A percentile compares a stretch with the other conserved stretches of the same genome.
Evolutionary conservation across 1,140 invertebrate species (phyloP).

Genomic region (Melitaea cinxia): DNA sequence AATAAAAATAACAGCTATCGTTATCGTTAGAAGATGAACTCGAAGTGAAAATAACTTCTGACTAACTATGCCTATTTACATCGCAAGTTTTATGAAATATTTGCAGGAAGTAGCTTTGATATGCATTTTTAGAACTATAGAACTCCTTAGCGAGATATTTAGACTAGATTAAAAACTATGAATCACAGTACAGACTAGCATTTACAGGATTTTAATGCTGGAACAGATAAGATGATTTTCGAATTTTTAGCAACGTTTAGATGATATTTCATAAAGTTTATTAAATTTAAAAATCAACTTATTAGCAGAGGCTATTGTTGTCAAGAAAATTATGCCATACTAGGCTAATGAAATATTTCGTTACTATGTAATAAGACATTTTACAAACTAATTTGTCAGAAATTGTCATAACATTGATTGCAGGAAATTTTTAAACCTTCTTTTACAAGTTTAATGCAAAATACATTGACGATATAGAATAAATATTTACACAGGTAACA

Average conservation of each 20-base stretch:
- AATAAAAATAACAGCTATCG: slow-evolving; percentile 14
- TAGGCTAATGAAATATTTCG: no score
- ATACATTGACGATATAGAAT: background rate
- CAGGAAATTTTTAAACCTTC: no score
- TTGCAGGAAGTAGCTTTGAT: slow-evolving; percentile 48
- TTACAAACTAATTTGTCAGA: no score
- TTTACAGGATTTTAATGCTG: slow-evolving; percentile 40
- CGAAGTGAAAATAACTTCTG: background rate
- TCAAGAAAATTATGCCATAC: no score
- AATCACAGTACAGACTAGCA: slow-evolving; percentile 76
- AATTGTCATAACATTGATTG: no score
- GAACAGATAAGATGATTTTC: no score
- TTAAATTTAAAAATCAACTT: no score
- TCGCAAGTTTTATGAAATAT: slow-evolving; percentile 26
- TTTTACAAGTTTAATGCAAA: background rate
- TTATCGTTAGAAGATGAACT: slow-evolving; percentile 8
- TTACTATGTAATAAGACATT: no score
- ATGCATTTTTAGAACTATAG: slow-evolving; percentile 57
- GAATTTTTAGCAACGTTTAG: no score
- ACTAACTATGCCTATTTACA: slow-evolving; percentile 20
- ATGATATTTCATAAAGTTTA: no score
- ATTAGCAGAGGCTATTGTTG: no score
- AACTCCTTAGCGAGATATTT: slow-evolving; percentile 30
- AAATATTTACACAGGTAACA: background rate
- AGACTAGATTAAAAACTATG: slow-evolving; percentile 41